These are phyloP conservation scores for Aix galericulata DNA, from an alignment of 2,113 vertebrate species.

Conservation along the genomic window DNA sequence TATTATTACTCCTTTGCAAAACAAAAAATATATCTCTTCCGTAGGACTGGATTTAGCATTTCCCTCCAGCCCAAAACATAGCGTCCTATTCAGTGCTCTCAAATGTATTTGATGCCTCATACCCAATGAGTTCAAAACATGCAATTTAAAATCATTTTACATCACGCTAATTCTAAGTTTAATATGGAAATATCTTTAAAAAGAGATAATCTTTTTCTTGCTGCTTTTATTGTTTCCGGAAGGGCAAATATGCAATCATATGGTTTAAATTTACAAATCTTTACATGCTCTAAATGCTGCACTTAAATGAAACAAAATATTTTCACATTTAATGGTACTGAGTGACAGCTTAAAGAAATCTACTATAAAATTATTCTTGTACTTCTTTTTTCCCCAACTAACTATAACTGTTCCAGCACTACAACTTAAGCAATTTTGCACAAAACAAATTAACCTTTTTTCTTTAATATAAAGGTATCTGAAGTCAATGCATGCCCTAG, in stretches of 20 bases:
- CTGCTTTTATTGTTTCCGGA: constrained; percentile 42
- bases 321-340: neutral
- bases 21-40: neutral
- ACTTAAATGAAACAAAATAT: neutral
- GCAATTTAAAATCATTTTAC: neutral
- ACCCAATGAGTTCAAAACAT: neutral
- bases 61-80: constrained; percentile 16
- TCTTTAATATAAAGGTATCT: neutral
- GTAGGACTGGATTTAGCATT: neutral
- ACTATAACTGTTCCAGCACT: neutral
- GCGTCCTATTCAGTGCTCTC: neutral
- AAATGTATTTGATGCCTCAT: neutral
- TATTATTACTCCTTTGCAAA: neutral
- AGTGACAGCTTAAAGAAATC: neutral
- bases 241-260: constrained; percentile 9
- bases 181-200: constrained; percentile 6
- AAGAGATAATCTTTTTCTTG: constrained; percentile 22
- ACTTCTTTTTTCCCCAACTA: neutral
- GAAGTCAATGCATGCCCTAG: neutral
- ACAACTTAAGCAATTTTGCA: neutral
- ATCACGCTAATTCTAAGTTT: neutral
- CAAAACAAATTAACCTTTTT: neutral
- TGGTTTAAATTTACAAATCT: constrained; percentile 46
- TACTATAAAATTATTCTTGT: neutral
- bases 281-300: constrained; percentile 10